phyloP scores from a whole-genome alignment of 2,797 vertebrate genomes.

The Lates japonicus region DNA sequence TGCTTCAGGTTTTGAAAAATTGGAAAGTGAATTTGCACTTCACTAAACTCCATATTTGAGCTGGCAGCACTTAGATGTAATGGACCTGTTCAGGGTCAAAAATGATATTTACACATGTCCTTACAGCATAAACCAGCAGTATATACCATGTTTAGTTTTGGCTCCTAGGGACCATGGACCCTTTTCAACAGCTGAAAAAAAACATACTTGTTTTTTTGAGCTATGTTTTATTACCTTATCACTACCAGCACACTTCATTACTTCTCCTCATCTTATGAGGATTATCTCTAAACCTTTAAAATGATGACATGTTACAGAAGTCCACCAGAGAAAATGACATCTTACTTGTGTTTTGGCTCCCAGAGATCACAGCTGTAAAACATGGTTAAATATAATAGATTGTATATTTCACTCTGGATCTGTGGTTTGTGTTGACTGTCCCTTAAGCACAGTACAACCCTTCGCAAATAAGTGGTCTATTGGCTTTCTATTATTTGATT shows the following conservation, averaged over 20 bases:
- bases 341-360: not conserved
- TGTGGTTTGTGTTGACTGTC: not conserved
- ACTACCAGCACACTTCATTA: not conserved
- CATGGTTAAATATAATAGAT: not conserved
- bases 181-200: not conserved
- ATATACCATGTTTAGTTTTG: too few relatives aligned
- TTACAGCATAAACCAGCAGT: not conserved
- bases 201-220: not conserved
- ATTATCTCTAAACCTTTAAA: not conserved
- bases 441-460: not conserved
- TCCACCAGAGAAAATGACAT: not conserved
- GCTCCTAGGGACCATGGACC: too few relatives aligned
- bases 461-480: not conserved
- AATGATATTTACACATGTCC: not conserved
- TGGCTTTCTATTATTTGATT: not conserved
- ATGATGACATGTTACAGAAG: not conserved
- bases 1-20: not conserved
- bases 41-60: slow-evolving; percentile 2
- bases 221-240: not conserved
- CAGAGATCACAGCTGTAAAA: not conserved
- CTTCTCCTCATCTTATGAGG: not conserved
- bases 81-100: not conserved
- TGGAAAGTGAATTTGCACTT: slow-evolving; percentile 12
- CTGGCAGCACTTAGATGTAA: slow-evolving; percentile 11
- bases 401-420: not conserved